Conservation (phyloP, 2,888 invertebrate genomes). For the Petrolisthes manimaculis region DNA sequence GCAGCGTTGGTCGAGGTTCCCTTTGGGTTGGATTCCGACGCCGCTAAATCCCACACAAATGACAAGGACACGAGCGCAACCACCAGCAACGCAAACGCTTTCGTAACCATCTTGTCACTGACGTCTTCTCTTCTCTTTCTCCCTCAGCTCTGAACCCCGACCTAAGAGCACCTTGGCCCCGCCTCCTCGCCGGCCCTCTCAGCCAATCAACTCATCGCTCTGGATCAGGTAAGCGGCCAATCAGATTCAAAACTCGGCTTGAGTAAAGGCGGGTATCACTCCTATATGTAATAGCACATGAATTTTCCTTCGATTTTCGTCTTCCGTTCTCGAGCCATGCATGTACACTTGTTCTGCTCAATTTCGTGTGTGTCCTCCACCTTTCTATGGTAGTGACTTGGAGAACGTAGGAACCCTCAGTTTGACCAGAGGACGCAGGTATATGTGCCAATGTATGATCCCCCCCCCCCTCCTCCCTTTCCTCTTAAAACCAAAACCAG, state of each 20-base stretch:
- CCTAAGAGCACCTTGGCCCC: constrained; percentile 40
- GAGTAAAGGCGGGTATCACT: background rate
- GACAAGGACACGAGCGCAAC: constrained; percentile 39
- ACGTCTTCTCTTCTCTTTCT: constrained; percentile 10
- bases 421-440: too few relatives aligned
- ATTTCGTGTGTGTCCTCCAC: too few relatives aligned
- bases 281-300: too few relatives aligned
- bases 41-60: constrained; percentile 2
- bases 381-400: too few relatives aligned
- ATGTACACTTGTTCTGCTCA: too few relatives aligned
- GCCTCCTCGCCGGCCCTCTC: constrained; percentile 22
- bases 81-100: constrained; percentile 44
- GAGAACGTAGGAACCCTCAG: too few relatives aligned
- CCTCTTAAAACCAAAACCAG: too few relatives aligned
- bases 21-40: background rate
- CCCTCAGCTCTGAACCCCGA: constrained; percentile 3
- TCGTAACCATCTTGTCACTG: constrained; percentile 56
- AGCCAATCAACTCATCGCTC: background rate
- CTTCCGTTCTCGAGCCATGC: too few relatives aligned
- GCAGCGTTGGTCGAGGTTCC: background rate
- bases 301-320: too few relatives aligned
- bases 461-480: too few relatives aligned
- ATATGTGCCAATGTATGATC: too few relatives aligned
- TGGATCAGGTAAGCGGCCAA: background rate
- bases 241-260: background rate